phyloP scores from a whole-genome alignment of 2,113 vertebrate species.

The Elephantulus edwardii region DNA sequence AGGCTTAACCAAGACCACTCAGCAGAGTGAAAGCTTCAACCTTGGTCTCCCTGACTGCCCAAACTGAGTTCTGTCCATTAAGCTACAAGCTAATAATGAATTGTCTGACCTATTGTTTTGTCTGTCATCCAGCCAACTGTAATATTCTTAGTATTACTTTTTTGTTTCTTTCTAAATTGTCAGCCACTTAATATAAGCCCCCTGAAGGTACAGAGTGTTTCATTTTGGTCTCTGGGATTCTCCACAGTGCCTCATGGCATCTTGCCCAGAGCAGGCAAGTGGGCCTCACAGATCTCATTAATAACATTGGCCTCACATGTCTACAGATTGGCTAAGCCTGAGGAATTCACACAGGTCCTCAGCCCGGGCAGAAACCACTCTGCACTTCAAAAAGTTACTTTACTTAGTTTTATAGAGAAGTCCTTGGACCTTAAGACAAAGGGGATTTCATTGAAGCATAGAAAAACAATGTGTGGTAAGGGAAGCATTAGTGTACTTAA shows the following conservation, averaged over 20 bases:
- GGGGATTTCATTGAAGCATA: background rate
- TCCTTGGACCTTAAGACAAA: background rate
- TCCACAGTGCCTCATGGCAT: background rate
- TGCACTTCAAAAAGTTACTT: background rate
- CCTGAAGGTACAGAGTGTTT: background rate
- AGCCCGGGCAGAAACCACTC: background rate
- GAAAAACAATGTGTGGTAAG: background rate
- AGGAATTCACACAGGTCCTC: background rate
- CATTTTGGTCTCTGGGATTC: background rate
- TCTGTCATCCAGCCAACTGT: too few relatives aligned
- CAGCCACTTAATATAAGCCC: background rate
- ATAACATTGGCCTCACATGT: background rate
- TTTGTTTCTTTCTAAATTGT: background rate
- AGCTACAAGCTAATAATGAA: background rate
- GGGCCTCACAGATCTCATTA: background rate
- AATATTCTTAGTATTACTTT: background rate
- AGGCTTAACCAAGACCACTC: background rate
- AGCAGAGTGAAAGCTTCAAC: background rate
- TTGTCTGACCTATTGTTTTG: background rate
- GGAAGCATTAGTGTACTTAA: background rate
- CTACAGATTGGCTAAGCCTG: background rate
- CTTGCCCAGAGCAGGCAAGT: background rate
- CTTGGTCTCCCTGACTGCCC: background rate
- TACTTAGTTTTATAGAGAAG: background rate
- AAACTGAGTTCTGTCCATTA: background rate